Base-by-base conservation (phyloP, 2,113 vertebrate genomes). In the Columbina picui region DNA sequence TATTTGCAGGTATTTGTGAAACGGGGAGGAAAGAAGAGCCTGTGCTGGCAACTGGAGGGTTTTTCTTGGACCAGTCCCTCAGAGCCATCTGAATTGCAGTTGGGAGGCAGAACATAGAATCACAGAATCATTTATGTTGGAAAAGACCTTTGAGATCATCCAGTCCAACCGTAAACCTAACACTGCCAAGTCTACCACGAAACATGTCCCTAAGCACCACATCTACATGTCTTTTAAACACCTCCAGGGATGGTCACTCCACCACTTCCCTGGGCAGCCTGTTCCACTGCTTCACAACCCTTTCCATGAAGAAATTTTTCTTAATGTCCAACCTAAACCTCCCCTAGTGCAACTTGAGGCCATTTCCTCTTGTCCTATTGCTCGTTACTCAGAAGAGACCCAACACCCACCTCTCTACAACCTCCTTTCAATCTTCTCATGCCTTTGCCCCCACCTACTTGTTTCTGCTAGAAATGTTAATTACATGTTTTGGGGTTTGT, bases 321-420 rank as follows among this genome's bases (percentile, higher is more conserved):
- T 18, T 43, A 19, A 30, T 34, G 43, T 13, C 18, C 23, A 23
- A 22, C 30, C 19, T 53, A 29, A 87, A 57, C n/a, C 23, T 89
- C 20, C 6, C 13, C 12, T 67, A 47, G 13, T 1, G 2, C n/a
- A 80, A 18, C 14, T 61, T 70, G 16, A 45, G 43, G 43, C 18
- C 43, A 45, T 59, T 79, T 71, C 36, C 45, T 79, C 27, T 75
- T 7, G 1, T 27, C 7, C 12, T 82, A 0, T 32, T 10, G 0
- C 45, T 57, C 67, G 14, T 32, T 76, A 19, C 49, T 22, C 61
- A 41, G 12, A 60, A 56, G 23, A 65, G 20, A 75, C 30, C 30
- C 1, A 2, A 9, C 17, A 4, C 2, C 5, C 32, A 9, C 14
- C 36, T 70, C 0, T 0, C 19, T n/a, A 18, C 16, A 36, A 11